Conservation (phyloP, 2,113 vertebrate species). For the Nerophis lumbriciformis region DNA sequence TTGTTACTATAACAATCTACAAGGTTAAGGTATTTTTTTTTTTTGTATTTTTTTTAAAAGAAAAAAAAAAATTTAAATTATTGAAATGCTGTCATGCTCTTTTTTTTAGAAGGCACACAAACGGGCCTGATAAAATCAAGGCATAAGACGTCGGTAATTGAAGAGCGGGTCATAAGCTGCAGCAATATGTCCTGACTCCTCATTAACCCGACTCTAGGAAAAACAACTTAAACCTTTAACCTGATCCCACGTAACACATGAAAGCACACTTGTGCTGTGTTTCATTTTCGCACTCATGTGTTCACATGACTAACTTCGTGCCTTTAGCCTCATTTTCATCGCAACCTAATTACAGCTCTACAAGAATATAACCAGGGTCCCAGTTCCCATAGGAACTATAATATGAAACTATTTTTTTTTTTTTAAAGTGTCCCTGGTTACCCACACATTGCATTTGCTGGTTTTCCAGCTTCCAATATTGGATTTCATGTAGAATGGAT, state of each 20-base stretch:
- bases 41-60: too few species aligned
- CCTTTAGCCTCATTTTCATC: slow-evolving; percentile 18
- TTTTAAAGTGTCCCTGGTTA: slow-evolving; percentile 45
- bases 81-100: not conserved
- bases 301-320: slow-evolving; percentile 9
- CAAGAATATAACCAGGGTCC: slow-evolving; percentile 32
- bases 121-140: slow-evolving; percentile 18
- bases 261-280: slow-evolving; percentile 1
- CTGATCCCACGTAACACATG: slow-evolving; percentile 27
- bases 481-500: slow-evolving; percentile 41
- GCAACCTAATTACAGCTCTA: slow-evolving; percentile 43
- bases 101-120: not conserved
- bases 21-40: too few species aligned
- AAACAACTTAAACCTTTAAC: slow-evolving; percentile 14
- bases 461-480: slow-evolving; percentile 41
- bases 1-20: too few species aligned
- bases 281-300: slow-evolving; percentile 1
- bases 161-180: slow-evolving; percentile 17
- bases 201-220: slow-evolving; percentile 32
- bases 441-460: slow-evolving; percentile 29
- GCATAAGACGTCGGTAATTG: slow-evolving; percentile 10
- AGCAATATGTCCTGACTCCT: slow-evolving; percentile 34
- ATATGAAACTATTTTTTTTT: slow-evolving; percentile 36
- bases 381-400: slow-evolving; percentile 59
- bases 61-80: too few species aligned